Conservation (phyloP, 1,140 invertebrate species). For the Dicyema japonicum region DNA sequence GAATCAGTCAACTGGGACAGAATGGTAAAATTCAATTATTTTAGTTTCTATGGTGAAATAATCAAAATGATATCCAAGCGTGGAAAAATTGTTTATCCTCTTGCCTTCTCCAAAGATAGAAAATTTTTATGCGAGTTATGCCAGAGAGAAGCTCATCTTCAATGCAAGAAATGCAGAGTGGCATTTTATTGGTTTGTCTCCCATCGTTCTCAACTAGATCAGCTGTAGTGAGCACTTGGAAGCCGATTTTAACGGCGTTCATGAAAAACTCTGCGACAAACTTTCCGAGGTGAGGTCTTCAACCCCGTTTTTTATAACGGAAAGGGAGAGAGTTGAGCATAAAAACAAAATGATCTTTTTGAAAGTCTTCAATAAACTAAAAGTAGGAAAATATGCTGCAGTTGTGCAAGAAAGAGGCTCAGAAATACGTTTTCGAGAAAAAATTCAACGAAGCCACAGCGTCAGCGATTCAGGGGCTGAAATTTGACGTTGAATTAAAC, state of each 20-base stretch:
- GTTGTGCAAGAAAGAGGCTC: constrained; percentile 13
- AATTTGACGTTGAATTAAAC: constrained; percentile 17
- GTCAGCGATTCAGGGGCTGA: constrained; percentile 16
- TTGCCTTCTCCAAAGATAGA: constrained; percentile 15
- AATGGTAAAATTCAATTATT: no score
- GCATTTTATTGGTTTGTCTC: constrained; percentile 18
- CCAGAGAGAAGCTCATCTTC: constrained; percentile 16
- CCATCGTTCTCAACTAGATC: background rate
- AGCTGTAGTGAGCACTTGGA: constrained; percentile 18
- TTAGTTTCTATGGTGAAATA: no score
- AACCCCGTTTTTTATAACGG: constrained; percentile 14
- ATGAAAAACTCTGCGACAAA: constrained; percentile 18
- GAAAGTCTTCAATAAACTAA: background rate
- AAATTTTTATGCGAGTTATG: constrained; percentile 16
- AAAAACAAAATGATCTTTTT: constrained; percentile 5
- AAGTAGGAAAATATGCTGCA: constrained; percentile 13
- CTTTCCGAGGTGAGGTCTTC: constrained; percentile 11
- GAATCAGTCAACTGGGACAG: no score
- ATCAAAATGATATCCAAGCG: no score
- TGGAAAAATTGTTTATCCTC: constrained; percentile 10
- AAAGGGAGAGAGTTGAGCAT: constrained; percentile 12
- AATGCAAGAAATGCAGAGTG: constrained; percentile 15
- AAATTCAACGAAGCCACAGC: constrained; percentile 18
- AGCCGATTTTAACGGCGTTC: constrained; percentile 17
- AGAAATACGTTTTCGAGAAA: constrained; percentile 18